Conservation (phyloP, 2,113 vertebrate species). For the Nerophis lumbriciformis region DNA sequence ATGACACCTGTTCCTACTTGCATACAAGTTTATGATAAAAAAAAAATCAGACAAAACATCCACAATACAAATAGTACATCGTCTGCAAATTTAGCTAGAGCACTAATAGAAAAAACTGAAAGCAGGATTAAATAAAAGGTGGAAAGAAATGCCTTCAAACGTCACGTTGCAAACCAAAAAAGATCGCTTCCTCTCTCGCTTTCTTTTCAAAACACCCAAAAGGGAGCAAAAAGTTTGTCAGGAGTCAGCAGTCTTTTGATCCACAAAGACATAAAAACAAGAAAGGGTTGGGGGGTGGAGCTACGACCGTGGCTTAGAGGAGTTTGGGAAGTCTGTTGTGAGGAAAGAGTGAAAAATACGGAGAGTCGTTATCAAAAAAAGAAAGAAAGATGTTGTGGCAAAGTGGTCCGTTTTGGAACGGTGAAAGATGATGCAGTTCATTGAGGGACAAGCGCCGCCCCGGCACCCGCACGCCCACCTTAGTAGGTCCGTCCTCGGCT, state of each 20-base stretch:
- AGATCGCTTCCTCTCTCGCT: slow-evolving; percentile 26
- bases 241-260: slow-evolving; percentile 63
- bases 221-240: slow-evolving; percentile 50
- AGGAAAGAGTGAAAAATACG: slow-evolving; percentile 11
- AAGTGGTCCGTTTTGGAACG: slow-evolving; percentile 27
- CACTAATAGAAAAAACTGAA: slow-evolving; percentile 39
- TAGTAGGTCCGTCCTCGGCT: slow-evolving; percentile 92
- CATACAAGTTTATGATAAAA: slow-evolving; percentile 76
- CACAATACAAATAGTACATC: slow-evolving; percentile 63
- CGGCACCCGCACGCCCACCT: slow-evolving; percentile 30
- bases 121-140: slow-evolving; percentile 64
- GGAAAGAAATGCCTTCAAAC: slow-evolving; percentile 51
- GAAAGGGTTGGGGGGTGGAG: slow-evolving; percentile 9
- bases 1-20: slow-evolving; percentile 54
- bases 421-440: slow-evolving; percentile 49
- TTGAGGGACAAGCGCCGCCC: slow-evolving; percentile 17
- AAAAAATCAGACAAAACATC: slow-evolving; percentile 44
- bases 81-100: slow-evolving; percentile 56
- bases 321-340: slow-evolving; percentile 27
- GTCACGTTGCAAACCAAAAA: slow-evolving; percentile 54
- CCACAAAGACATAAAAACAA: slow-evolving; percentile 54
- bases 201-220: slow-evolving; percentile 45
- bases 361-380: slow-evolving; percentile 23
- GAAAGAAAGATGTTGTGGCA: background rate
- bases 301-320: slow-evolving; percentile 24